These are phyloP conservation scores for Hemibagrus guttatus DNA, from an alignment of 2,797 vertebrate genomes.

Conservation along the genomic window DNA sequence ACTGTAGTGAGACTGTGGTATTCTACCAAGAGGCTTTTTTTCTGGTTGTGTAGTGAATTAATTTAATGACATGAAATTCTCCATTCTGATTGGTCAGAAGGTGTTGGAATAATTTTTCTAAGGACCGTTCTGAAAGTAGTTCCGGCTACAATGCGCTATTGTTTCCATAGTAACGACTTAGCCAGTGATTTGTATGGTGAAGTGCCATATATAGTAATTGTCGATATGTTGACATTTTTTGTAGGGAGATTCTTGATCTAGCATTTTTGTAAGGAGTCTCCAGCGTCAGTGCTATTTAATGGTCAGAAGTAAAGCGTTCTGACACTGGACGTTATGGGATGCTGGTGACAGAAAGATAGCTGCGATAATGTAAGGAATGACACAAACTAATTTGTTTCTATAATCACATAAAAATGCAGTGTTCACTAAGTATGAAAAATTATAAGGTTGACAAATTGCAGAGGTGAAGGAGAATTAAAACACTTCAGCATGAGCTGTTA, in stretches of 20 bases:
- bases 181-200: no score
- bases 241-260: background rate
- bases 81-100: background rate
- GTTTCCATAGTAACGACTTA: background rate
- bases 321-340: background rate
- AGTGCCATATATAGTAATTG: background rate
- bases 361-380: background rate
- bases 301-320: background rate
- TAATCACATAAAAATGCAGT: background rate
- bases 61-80: background rate
- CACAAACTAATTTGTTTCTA: background rate
- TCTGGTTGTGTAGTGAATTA: background rate
- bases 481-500: background rate
- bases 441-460: background rate
- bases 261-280: background rate
- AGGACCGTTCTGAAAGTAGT: background rate
- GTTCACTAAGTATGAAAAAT: background rate
- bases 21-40: no score
- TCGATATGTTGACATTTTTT: background rate
- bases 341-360: background rate
- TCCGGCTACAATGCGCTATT: no score
- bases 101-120: background rate
- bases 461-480: background rate
- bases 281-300: background rate
- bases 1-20: background rate